These are phyloP conservation scores for Tokudaia muenninki DNA, from an alignment of 2,797 vertebrate genomes.

Conservation along the genomic window DNA sequence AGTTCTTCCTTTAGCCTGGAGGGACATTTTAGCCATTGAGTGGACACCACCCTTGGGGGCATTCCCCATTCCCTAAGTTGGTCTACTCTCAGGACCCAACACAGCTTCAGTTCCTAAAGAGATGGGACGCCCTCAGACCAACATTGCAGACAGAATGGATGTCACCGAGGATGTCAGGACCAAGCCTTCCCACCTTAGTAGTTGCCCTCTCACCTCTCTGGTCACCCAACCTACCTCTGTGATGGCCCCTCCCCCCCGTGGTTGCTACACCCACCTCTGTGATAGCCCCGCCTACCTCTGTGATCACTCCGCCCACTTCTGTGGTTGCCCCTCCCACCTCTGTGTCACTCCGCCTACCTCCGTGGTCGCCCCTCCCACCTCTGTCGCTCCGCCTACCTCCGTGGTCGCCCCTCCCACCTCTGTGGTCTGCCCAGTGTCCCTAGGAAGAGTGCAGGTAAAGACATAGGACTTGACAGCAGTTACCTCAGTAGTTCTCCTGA, in stretches of 20 bases:
- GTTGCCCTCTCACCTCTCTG: no score
- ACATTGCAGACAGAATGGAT: background rate
- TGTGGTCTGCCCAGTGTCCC: background rate
- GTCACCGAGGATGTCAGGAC: background rate
- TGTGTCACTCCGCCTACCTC: no score
- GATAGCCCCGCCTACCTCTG: no score
- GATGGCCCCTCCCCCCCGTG: no score
- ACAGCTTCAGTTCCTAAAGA: background rate
- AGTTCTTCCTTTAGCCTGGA: background rate
- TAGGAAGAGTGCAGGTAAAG: background rate
- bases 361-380: no score
- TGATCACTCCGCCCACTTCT: no score
- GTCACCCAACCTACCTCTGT: no score
- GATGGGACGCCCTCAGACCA: background rate
- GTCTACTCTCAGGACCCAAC: background rate
- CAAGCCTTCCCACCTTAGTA: background rate
- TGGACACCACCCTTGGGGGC: rapidly evolving
- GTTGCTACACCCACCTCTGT: background rate
- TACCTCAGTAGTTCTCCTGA: background rate
- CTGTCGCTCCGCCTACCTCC: no score
- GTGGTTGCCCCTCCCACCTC: no score
- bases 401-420: no score
- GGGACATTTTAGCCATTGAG: background rate
- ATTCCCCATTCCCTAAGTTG: background rate
- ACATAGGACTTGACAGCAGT: no score